Conservation (phyloP, 2,113 vertebrate genomes). For the Pithys albifrons region DNA sequence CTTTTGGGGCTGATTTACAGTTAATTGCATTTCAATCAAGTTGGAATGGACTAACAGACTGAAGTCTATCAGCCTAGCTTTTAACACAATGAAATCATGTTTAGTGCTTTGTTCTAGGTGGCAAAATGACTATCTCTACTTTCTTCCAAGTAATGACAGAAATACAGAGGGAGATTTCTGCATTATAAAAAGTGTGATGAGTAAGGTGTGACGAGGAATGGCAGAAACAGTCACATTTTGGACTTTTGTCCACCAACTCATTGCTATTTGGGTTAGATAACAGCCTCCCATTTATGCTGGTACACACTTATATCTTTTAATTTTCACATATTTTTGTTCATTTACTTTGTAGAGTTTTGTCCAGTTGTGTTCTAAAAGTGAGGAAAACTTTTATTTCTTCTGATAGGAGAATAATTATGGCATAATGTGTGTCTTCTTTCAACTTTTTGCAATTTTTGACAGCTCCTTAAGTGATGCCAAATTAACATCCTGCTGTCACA, state of each 20-base stretch:
- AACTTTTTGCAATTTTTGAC: not conserved
- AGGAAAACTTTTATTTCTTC: not conserved
- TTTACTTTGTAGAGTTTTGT: not conserved
- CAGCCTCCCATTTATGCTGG: not conserved
- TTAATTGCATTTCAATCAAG: slow-evolving; percentile 1
- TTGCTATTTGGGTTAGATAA: not conserved
- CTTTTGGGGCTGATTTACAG: not conserved
- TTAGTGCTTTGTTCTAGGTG: not conserved
- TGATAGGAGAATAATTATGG: not conserved
- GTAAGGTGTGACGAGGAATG: not conserved
- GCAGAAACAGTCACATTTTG: not conserved
- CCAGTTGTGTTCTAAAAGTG: not conserved
- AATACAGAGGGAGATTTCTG: not conserved
- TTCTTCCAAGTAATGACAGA: not conserved
- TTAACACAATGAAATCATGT: slow-evolving; percentile 18
- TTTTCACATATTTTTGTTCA: not conserved
- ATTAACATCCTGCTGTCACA: not conserved
- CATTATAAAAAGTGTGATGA: not conserved
- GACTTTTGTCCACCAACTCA: not conserved
- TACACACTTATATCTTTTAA: not conserved
- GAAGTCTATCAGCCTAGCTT: not conserved
- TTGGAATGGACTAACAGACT: not conserved
- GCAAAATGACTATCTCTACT: not conserved
- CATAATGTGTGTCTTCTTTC: not conserved
- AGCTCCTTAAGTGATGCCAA: not conserved